These are phyloP conservation scores for Acanthopagrus latus DNA, from an alignment of 2,797 vertebrate genomes.

Conservation along the genomic window DNA sequence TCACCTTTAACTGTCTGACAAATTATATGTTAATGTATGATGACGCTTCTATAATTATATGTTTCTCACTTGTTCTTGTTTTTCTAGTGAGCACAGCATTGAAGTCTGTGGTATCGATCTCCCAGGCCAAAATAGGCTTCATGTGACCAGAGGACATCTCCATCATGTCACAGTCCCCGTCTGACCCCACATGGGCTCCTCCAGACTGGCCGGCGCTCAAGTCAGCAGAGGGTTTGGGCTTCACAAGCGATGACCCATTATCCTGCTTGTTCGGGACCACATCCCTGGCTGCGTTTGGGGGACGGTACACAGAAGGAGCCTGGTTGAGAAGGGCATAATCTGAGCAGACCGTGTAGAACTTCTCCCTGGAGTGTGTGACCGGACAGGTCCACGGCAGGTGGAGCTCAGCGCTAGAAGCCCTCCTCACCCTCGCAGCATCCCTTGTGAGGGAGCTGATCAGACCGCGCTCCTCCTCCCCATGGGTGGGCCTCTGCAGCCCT, in stretches of 20 bases:
- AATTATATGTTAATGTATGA: background rate
- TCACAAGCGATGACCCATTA: slow-evolving; percentile 76
- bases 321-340: slow-evolving; percentile 98
- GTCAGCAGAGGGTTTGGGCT: slow-evolving; percentile 78
- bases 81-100: slow-evolving; percentile 89
- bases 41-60: background rate
- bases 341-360: slow-evolving; percentile 98
- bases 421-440: slow-evolving; percentile 79
- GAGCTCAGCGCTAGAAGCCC: slow-evolving; percentile 89
- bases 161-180: slow-evolving; percentile 89
- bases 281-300: slow-evolving; percentile 83
- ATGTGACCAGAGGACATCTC: slow-evolving; percentile 83
- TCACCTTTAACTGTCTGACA: background rate
- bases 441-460: slow-evolving; percentile 83
- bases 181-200: slow-evolving; percentile 82
- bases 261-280: slow-evolving; percentile 77
- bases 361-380: slow-evolving; percentile 96
- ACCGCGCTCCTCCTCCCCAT: slow-evolving; percentile 66
- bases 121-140: slow-evolving; percentile 95
- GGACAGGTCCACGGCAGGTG: slow-evolving; percentile 96
- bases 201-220: slow-evolving; percentile 79
- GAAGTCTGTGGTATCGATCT: slow-evolving; percentile 97
- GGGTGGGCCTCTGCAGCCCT: slow-evolving; percentile 77
- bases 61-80: slow-evolving; percentile 89
- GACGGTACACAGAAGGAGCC: slow-evolving; percentile 90